These are phyloP conservation scores for Thinocorus orbignyianus DNA, from an alignment of 2,113 vertebrate genomes.

Conservation along the genomic window DNA sequence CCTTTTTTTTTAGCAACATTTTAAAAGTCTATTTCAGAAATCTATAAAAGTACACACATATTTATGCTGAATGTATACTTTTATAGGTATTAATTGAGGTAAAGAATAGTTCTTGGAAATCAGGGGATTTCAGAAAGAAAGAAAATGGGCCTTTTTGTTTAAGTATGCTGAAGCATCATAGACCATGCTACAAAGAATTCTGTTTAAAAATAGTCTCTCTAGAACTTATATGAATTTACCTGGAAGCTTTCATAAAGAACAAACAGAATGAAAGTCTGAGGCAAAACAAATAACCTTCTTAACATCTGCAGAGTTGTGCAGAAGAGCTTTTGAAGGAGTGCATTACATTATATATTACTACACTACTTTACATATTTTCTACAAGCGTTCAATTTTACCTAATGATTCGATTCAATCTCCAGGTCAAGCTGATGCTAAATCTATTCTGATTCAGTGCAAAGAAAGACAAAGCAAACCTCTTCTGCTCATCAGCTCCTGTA, in stretches of 20 bases:
- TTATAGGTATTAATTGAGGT: background rate
- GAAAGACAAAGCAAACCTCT: background rate
- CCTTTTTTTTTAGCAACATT: background rate
- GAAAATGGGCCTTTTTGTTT: background rate
- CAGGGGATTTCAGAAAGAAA: background rate
- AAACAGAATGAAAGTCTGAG: background rate
- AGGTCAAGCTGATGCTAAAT: constrained; percentile 16
- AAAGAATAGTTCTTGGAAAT: background rate
- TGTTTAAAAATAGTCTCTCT: background rate
- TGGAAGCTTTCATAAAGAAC: background rate
- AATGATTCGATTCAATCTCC: background rate
- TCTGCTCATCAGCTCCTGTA: background rate
- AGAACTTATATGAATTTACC: background rate
- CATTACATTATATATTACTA: background rate
- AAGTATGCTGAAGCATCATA: background rate
- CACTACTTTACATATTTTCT: background rate
- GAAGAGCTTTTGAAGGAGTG: background rate
- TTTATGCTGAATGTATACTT: background rate
- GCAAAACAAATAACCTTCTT: background rate
- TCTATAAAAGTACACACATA: background rate
- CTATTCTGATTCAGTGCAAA: background rate
- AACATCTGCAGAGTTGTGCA: background rate
- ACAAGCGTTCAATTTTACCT: constrained; percentile 6
- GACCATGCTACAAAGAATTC: background rate
- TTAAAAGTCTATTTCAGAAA: background rate